phyloP scores from a whole-genome alignment of 2,113 vertebrate species.

The Austrofundulus limnaeus region DNA sequence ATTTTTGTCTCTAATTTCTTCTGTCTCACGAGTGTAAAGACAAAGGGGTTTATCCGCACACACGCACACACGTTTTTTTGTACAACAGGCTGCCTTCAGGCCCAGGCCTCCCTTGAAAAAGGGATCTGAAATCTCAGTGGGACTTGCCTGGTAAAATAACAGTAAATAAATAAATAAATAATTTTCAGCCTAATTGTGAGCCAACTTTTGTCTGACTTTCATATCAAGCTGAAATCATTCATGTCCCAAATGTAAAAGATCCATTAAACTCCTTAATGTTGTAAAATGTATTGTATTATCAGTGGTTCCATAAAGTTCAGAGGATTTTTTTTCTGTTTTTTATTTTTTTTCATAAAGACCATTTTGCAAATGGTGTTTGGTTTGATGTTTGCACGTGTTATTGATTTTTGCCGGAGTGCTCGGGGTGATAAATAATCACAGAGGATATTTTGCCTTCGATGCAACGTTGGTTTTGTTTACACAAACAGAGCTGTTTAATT shows the following conservation, averaged over 20 bases:
- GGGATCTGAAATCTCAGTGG: no score
- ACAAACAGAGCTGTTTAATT: conserved; percentile 62
- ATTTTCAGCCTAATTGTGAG: conserved; percentile 51
- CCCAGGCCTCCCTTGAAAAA: no score
- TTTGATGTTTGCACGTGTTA: conserved; percentile 75
- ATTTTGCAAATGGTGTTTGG: conserved; percentile 67
- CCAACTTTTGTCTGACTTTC: conserved; percentile 62
- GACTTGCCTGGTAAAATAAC: no score
- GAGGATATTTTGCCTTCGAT: conserved; percentile 61
- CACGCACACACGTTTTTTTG: conserved; percentile 8
- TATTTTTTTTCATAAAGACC: conserved; percentile 56
- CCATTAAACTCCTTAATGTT: conserved; percentile 36
- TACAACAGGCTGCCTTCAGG: no score
- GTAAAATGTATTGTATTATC: conserved; percentile 37
- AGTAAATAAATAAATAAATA: no score
- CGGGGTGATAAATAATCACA: conserved; percentile 70
- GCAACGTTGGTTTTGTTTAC: conserved; percentile 72
- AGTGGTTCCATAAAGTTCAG: conserved; percentile 23
- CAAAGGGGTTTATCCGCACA: background rate
- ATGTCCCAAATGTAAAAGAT: conserved; percentile 47
- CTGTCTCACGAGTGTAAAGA: background rate
- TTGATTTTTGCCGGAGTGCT: conserved; percentile 72
- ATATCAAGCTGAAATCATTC: conserved; percentile 51
- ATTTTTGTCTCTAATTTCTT: background rate
- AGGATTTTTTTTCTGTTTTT: conserved; percentile 16